Evolutionary conservation across 2,888 invertebrate genomes (phyloP).

Genomic region (Pristionchus exspectatus): DNA sequence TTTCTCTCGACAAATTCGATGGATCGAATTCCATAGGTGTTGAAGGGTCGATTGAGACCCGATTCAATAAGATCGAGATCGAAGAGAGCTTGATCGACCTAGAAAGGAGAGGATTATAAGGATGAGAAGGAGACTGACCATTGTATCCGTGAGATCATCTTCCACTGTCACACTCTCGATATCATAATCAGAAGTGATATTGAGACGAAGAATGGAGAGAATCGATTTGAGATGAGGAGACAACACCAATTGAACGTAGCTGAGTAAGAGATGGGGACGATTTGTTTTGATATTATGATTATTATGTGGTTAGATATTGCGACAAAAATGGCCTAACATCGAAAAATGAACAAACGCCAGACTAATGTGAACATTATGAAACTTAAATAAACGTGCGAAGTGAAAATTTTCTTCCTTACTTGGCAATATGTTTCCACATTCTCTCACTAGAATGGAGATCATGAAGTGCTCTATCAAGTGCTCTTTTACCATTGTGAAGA

Average conservation of each 20-base stretch:
- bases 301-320: too few species aligned
- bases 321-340: too few species aligned
- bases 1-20: conserved; percentile 19
- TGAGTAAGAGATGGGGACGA: not conserved
- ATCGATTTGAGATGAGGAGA: conserved; percentile 46
- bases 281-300: too few species aligned
- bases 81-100: conserved; percentile 52
- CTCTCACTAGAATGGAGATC: conserved; percentile 50
- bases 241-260: conserved; percentile 45
- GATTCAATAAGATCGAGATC: conserved; percentile 48
- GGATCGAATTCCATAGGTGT: conserved; percentile 48
- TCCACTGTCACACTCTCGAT: conserved; percentile 18
- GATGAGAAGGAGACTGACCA: not conserved
- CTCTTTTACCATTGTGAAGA: conserved; percentile 13
- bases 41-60: conserved; percentile 40
- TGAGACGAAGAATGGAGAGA: conserved; percentile 42
- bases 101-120: not conserved
- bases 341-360: too few species aligned
- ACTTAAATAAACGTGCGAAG: not conserved
- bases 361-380: not conserved
- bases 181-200: conserved; percentile 49
- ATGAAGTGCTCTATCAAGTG: conserved; percentile 36
- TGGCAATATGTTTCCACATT: conserved; percentile 54
- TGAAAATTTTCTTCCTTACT: not conserved
- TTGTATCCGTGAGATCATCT: conserved; percentile 25